These are phyloP conservation scores for Typhlomys cinereus DNA, from an alignment of 2,113 vertebrate genomes.

Conservation along the genomic window DNA sequence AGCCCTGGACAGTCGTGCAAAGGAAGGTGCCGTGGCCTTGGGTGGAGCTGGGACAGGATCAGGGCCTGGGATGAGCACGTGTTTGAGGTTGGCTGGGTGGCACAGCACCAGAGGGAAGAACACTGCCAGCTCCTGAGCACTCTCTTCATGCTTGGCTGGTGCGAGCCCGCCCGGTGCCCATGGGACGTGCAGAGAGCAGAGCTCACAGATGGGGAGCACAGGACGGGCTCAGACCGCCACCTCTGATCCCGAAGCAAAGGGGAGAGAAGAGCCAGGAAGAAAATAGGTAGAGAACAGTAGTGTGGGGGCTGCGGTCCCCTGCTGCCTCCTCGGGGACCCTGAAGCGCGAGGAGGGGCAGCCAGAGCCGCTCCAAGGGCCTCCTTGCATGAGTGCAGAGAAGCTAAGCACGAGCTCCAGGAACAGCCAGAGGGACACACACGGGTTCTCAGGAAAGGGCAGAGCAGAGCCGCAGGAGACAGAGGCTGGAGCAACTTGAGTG, in stretches of 20 bases:
- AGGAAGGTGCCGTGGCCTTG: neutral
- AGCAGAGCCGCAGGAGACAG: neutral
- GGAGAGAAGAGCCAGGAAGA: neutral
- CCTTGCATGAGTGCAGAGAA: neutral
- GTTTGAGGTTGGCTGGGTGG: neutral
- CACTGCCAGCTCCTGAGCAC: neutral
- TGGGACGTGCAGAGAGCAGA: accelerated
- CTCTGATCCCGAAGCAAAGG: neutral
- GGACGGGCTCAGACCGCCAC: neutral
- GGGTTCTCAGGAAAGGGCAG: neutral
- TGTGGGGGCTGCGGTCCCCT: accelerated
- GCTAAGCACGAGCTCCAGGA: neutral
- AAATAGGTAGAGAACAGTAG: neutral
- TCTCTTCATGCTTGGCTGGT: neutral
- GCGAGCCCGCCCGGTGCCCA: accelerated
- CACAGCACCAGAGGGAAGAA: neutral
- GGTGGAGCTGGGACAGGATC: neutral
- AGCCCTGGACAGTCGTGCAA: accelerated
- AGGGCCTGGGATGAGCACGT: neutral
- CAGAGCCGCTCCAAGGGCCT: neutral
- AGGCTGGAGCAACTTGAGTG: too few relatives aligned
- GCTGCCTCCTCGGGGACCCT: neutral
- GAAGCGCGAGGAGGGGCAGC: neutral
- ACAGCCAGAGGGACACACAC: neutral
- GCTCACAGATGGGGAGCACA: neutral